phyloP scores from a whole-genome alignment of 2,888 invertebrate genomes.

The Acanthosepion pharaonis region DNA sequence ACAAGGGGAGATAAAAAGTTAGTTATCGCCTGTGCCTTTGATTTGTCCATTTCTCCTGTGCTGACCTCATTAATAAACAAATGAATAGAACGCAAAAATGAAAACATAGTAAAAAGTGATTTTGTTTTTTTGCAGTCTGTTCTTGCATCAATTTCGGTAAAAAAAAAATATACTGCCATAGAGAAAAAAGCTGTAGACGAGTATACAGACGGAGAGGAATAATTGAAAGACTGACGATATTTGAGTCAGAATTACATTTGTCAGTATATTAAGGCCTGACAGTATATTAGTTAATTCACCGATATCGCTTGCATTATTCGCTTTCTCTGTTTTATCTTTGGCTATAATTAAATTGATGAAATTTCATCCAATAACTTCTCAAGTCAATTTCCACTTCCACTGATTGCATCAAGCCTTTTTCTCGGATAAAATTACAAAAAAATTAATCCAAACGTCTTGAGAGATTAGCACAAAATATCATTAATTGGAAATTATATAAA shows the following conservation, averaged over 20 bases:
- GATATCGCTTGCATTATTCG: background rate
- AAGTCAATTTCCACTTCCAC: conserved; percentile 33
- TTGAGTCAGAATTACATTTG: conserved; percentile 15
- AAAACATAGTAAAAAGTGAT: background rate
- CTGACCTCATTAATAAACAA: background rate
- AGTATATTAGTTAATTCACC: conserved; percentile 8
- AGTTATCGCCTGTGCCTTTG: background rate
- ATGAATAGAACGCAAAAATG: background rate
- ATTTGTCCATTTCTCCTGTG: background rate
- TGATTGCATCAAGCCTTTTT: background rate
- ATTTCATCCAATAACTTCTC: background rate
- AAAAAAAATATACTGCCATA: background rate
- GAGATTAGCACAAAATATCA: conserved; percentile 33
- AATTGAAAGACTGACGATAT: background rate
- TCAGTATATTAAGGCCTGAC: background rate
- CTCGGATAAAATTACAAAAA: background rate
- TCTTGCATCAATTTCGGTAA: background rate
- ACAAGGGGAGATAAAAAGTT: conserved; percentile 1
- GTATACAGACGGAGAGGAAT: background rate
- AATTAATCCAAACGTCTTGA: background rate
- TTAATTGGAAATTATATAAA: background rate
- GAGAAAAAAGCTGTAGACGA: background rate
- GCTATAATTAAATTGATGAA: conserved; percentile 1
- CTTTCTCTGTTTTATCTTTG: background rate
- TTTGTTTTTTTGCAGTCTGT: background rate